phyloP scores from a whole-genome alignment of 37 sponge, comb jelly and placozoan genomes.

The Tethya wilhelma region DNA sequence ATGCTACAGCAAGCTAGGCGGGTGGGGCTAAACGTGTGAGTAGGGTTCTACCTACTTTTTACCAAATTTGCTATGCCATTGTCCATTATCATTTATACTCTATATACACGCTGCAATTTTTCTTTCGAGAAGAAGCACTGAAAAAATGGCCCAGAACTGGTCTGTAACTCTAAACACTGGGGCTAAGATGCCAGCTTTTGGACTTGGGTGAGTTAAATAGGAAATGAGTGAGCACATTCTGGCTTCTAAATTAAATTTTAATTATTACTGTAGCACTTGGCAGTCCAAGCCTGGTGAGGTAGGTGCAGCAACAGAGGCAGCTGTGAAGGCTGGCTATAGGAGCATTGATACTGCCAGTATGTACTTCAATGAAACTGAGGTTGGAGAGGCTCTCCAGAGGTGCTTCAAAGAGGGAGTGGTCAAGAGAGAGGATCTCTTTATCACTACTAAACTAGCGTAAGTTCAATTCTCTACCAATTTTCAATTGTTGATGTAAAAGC shows the following conservation, averaged over 20 bases:
- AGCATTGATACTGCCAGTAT: constrained; percentile 93
- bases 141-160: too few relatives aligned
- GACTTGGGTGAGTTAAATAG: constrained; percentile 51
- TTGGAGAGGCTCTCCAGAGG: constrained; percentile 85
- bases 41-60: too few relatives aligned
- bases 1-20: too few relatives aligned
- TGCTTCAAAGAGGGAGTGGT: constrained; percentile 81
- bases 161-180: constrained; percentile 65
- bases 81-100: too few relatives aligned
- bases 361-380: constrained; percentile 85
- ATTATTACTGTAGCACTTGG: constrained; percentile 65
- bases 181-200: constrained; percentile 70
- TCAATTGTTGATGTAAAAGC: too few relatives aligned
- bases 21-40: too few relatives aligned
- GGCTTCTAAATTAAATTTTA: neutral
- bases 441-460: constrained; percentile 89
- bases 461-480: constrained; percentile 3
- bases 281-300: constrained; percentile 73
- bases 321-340: constrained; percentile 75
- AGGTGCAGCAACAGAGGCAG: constrained; percentile 78
- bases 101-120: too few relatives aligned
- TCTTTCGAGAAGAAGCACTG: too few relatives aligned
- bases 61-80: too few relatives aligned
- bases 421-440: constrained; percentile 87
- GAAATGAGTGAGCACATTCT: neutral